phyloP scores from a whole-genome alignment of 2,113 vertebrate species.

The Eidolon helvum region DNA sequence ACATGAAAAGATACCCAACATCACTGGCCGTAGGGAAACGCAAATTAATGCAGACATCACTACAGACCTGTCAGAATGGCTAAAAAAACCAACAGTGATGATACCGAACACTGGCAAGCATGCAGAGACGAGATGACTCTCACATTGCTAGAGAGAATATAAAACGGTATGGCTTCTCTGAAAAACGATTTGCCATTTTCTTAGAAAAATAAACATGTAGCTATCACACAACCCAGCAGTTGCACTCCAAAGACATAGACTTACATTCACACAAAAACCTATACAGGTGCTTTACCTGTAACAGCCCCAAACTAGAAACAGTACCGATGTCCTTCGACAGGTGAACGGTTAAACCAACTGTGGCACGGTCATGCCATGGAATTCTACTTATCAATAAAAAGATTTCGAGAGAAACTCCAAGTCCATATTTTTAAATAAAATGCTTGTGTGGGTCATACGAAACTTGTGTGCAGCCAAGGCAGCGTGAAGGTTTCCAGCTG shows the following conservation, averaged over 20 bases:
- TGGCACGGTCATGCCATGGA: not conserved
- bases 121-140: not conserved
- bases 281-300: not conserved
- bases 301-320: not conserved
- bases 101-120: not conserved
- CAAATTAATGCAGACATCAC: not conserved
- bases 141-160: not conserved
- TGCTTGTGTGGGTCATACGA: not conserved
- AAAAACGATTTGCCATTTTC: not conserved
- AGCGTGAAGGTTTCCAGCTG: not conserved
- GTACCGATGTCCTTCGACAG: not conserved
- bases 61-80: not conserved
- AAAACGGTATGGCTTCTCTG: not conserved
- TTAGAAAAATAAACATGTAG: not conserved
- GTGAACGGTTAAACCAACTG: not conserved
- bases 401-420: not conserved
- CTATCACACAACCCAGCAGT: not conserved
- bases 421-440: not conserved
- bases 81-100: not conserved
- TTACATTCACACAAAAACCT: not conserved
- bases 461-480: not conserved
- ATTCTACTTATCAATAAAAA: not conserved
- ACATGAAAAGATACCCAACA: no score
- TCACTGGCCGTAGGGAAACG: not conserved
- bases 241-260: not conserved